Base-by-base conservation (phyloP, 2,888 invertebrate genomes). In the Tinea pellionella region DNA sequence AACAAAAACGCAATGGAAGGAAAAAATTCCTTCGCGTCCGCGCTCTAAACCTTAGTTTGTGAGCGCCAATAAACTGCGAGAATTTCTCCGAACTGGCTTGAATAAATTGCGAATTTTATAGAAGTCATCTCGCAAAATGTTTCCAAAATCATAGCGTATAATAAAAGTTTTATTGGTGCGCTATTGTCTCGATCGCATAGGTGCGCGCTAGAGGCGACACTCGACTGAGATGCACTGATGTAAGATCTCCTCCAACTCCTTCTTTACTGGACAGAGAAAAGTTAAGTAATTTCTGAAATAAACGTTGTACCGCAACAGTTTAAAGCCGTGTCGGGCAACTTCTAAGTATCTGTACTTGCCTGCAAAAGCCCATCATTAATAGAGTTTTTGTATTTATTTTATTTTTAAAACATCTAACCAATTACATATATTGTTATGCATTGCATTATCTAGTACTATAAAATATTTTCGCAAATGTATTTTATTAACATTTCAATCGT, bases 101-200 rank as follows among this genome's bases (percentile, higher is more conserved):
- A 71, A 74, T 72, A 77, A 81, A 80, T 79, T 77, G 77, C 69
- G 68, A 77, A 75, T 80, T 82, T 82, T 78, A 81, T 81, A 76
- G 76, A 80, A 81, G 73, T 76, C 77, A 78, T 80, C 77, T 77
- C 71, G 71, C 71, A 77, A 78, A 81, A 80, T 79, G 76, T 78
- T 79, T 77, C 73, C 71, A 75, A 80, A 83, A 81, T 82, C 78
- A 83, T 80, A 79, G 80, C 74, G 72, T 63, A 71, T 76, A 75
- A 77, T 81, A 81, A 82, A 84, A 84, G 75, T 81, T 84, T 81
- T 81, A 83, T 82, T 82, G 76, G 76, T 73, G 76, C 70, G 73
- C 75, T 74, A 77, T 80, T 78, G 79, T 79, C 75, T 76, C 71
- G 67, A 62, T 71, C 63, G 65, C 66, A 65, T 66, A 67, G 68